Evolutionary conservation across 2,797 vertebrate genomes (phyloP).

Genomic region (Sebastes oblongus): DNA sequence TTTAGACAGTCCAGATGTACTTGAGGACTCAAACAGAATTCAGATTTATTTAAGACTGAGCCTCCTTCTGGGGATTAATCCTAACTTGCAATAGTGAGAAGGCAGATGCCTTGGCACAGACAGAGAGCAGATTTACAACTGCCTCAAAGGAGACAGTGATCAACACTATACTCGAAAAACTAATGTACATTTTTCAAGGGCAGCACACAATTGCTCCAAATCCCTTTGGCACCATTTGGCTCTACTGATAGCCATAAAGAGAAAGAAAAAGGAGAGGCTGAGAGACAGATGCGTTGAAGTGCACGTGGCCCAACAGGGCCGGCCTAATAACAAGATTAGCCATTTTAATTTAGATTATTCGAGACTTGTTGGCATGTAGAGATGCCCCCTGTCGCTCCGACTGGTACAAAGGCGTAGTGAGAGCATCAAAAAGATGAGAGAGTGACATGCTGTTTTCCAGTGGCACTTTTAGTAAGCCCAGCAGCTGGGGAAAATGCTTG

Average conservation of each 20-base stretch:
- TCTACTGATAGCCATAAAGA: constrained; percentile 29
- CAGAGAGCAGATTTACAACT: constrained; percentile 38
- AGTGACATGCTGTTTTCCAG: constrained; percentile 60
- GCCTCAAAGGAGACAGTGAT: constrained; percentile 45
- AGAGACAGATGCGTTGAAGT: constrained; percentile 53
- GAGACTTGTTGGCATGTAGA: constrained; percentile 62
- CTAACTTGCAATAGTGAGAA: constrained; percentile 40
- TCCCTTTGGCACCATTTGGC: constrained; percentile 51
- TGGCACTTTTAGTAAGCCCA: constrained; percentile 62
- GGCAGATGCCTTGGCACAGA: constrained; percentile 47
- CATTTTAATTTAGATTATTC: constrained; percentile 79
- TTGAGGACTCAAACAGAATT: constrained; percentile 29
- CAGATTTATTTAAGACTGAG: constrained; percentile 33
- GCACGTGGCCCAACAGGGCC: constrained; percentile 57
- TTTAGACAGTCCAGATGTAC: constrained; percentile 42
- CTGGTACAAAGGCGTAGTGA: constrained; percentile 61
- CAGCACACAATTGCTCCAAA: constrained; percentile 54
- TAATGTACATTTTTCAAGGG: constrained; percentile 69
- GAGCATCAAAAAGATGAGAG: constrained; percentile 71
- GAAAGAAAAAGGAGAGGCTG: constrained; percentile 14
- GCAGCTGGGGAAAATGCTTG: constrained; percentile 55
- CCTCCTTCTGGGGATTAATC: constrained; percentile 50
- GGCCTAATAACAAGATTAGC: constrained; percentile 76
- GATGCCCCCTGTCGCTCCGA: constrained; percentile 46
- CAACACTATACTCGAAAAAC: constrained; percentile 43